Evolutionary conservation across 2,113 vertebrate genomes (phyloP).

Genomic region (Camelus dromedarius): DNA sequence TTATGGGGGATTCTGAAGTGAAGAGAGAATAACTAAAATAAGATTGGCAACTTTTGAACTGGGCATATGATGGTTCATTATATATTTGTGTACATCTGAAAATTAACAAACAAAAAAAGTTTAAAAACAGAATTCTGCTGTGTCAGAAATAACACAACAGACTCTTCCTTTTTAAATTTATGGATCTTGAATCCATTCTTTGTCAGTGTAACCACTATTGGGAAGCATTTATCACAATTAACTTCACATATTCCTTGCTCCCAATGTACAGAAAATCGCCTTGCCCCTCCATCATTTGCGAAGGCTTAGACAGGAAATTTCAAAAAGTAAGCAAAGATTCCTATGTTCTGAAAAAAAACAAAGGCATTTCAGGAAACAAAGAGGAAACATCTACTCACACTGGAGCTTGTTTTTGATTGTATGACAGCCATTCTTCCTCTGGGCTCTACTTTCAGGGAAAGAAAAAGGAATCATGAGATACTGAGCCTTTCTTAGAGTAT

Average conservation of each 20-base stretch:
- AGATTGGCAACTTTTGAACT: neutral
- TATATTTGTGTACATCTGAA: neutral
- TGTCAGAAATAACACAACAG: constrained; percentile 26
- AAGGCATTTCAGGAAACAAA: constrained; percentile 30
- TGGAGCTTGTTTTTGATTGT: constrained; percentile 29
- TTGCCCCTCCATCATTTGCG: constrained; percentile 21
- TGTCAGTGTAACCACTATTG: neutral
- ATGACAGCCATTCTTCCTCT: constrained; percentile 31
- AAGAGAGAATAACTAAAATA: neutral
- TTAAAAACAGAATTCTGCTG: neutral
- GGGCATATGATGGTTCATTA: neutral
- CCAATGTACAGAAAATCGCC: neutral
- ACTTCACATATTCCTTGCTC: neutral
- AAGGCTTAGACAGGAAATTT: constrained; percentile 32
- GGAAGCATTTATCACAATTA: neutral
- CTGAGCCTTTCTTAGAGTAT: neutral
- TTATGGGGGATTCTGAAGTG: constrained; percentile 1
- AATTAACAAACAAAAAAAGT: neutral
- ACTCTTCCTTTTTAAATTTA: constrained; percentile 1
- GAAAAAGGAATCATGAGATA: constrained; percentile 52
- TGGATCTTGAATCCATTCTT: neutral
- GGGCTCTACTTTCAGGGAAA: constrained; percentile 38
- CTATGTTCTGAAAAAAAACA: constrained; percentile 45
- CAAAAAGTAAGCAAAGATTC: constrained; percentile 48
- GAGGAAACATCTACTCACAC: constrained; percentile 52